Evolutionary conservation across 2,888 invertebrate species (phyloP).

Genomic region (Meganola albula): DNA sequence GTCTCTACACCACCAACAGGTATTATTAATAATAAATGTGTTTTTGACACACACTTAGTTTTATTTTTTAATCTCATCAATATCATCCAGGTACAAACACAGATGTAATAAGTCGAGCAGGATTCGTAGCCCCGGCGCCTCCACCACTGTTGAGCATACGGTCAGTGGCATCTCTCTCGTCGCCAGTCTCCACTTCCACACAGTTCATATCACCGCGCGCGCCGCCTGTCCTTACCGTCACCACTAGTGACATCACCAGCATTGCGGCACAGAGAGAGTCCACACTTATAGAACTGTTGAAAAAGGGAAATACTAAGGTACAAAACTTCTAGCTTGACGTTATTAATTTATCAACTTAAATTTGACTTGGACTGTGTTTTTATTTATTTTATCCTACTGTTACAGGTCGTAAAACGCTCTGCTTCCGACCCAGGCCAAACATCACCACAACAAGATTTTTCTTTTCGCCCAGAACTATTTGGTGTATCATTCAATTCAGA

Average conservation of each 20-base stretch:
- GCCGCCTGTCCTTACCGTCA: conserved; percentile 55
- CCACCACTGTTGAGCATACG: conserved; percentile 63
- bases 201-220: conserved; percentile 68
- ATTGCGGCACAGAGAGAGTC: conserved; percentile 81
- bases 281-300: conserved; percentile 86
- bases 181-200: conserved; percentile 66
- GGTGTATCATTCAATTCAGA: conserved; percentile 81
- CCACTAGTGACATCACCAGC: conserved; percentile 47
- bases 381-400: conserved; percentile 3
- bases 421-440: conserved; percentile 84
- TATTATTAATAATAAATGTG: conserved; percentile 17
- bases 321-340: not conserved
- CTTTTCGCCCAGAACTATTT: conserved; percentile 79
- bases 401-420: conserved; percentile 82
- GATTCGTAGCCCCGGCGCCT: conserved; percentile 64
- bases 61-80: not conserved
- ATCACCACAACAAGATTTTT: conserved; percentile 76
- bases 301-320: conserved; percentile 80
- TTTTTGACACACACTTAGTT: not conserved
- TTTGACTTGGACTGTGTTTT: not conserved
- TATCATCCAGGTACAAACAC: conserved; percentile 39
- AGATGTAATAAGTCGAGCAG: conserved; percentile 50
- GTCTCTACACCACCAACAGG: conserved; percentile 46
- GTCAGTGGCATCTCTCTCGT: conserved; percentile 55
- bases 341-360: not conserved